Base-by-base conservation (phyloP, 2,113 vertebrate genomes). In the Oxyruncus cristatus region DNA sequence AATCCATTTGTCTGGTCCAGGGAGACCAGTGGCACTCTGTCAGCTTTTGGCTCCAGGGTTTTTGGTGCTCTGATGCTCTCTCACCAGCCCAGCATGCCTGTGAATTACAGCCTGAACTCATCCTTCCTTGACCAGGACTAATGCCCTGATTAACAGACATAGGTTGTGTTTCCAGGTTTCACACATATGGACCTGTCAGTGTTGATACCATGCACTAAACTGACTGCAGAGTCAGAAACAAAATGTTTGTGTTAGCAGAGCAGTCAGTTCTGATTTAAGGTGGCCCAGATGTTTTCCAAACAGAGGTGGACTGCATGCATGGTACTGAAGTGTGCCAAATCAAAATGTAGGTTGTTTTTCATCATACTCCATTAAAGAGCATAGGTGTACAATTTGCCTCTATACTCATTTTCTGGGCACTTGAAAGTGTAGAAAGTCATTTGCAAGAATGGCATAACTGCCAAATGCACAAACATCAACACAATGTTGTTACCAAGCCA, bases 1-100 rank as follows among this genome's bases (percentile, higher is more conserved):
- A 5, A 17, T 70, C 41, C 2, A 1, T 68, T 86, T 68, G 6
- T 61, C n/a, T 49, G 1, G 1, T 46, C 22, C 37, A 37, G 22
- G 16, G 19, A 52, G 7, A 46, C 22, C 44, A 42, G 12, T n/a
- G 84, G 46, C 0, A 0, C 5, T 79, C 61, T 0, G 0, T 11
- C 1, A 3, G 27, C 13, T 44, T 87, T 73, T 70, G 41, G 12
- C 27, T 80, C 27, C 24, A n/a, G 27, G 5, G 5, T 56, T 66
- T 37, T 76, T 23, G 5, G 14, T 33, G 22, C 79, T 79, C 41
- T 66, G 24, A 28, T 5, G 6, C 4, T 65, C 12, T 73, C n/a
- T 74, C 2, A 5, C 13, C 65, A 84, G 37, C 6, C 8, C 47
- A 28, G 1, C 39, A 27, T 28, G 35, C 8, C 28, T 68, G 59